Percentiles rank a stretch among this genome's conserved stretches.
Conservation (phyloP, 2,888 invertebrate species). For the Thalpophila matura region DNA sequence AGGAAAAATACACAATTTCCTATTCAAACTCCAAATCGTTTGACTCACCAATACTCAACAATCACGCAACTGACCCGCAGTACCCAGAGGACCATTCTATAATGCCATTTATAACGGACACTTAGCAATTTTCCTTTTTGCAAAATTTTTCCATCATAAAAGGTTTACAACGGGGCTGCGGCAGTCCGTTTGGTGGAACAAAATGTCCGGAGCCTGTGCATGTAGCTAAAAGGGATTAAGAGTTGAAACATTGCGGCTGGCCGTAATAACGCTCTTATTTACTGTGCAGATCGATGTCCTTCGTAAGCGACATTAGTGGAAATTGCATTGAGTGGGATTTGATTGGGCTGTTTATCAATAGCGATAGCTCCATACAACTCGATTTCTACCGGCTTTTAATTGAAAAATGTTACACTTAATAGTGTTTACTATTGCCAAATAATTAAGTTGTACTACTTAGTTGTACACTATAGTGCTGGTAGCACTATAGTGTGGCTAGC, state of each 20-base stretch:
- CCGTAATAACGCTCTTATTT: constrained; percentile 57
- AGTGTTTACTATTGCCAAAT: no score
- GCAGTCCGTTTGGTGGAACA: constrained; percentile 65
- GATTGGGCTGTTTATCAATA: constrained; percentile 1
- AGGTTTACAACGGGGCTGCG: constrained; percentile 53
- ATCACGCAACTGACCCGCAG: constrained; percentile 28
- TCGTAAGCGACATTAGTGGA: constrained; percentile 21
- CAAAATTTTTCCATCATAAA: constrained; percentile 62
- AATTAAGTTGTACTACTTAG: no score
- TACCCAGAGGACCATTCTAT: constrained; percentile 32
- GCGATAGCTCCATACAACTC: not conserved
- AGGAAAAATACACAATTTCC: not conserved
- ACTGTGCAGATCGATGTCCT: constrained; percentile 45
- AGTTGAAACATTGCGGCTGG: constrained; percentile 65
- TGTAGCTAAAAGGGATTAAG: constrained; percentile 65
- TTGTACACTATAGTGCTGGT: no score
- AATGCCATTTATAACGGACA: constrained; percentile 48
- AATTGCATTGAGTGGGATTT: constrained; percentile 22
- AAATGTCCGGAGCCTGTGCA: constrained; percentile 58
- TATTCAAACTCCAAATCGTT: not conserved
- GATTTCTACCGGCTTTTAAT: no score
- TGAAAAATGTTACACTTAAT: no score
- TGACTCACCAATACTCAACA: constrained; percentile 23
- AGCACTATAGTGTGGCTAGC: no score
- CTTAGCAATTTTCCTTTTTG: constrained; percentile 58